phyloP scores from a whole-genome alignment of 2,113 vertebrate genomes.

The Takifugu flavidus region DNA sequence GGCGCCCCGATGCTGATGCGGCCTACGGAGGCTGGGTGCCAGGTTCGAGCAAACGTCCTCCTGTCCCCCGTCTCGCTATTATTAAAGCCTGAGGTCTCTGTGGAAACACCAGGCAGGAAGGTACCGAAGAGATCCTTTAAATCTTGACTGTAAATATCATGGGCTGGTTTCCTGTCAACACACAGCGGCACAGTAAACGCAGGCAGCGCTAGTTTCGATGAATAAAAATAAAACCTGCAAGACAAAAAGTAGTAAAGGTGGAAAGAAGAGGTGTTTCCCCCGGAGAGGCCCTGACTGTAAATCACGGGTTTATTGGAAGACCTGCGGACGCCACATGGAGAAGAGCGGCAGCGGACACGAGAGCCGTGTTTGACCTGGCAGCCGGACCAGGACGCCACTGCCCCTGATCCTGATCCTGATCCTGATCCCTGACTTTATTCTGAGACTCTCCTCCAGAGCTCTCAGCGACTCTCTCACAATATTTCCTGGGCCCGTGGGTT shows the following conservation, averaged over 20 bases:
- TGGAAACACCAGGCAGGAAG: slow-evolving; percentile 13
- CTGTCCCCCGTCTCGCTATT: too few relatives aligned
- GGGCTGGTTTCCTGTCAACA: slow-evolving; percentile 57
- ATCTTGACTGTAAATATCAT: slow-evolving; percentile 19
- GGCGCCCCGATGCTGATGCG: too few relatives aligned
- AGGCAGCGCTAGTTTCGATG: slow-evolving; percentile 56
- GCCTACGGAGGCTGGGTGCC: too few relatives aligned
- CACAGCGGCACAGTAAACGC: slow-evolving; percentile 35
- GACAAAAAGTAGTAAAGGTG: slow-evolving; percentile 13
- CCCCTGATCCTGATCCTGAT: too few relatives aligned
- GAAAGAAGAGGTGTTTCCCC: slow-evolving; percentile 34
- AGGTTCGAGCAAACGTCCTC: too few relatives aligned
- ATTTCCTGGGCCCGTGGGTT: too few relatives aligned
- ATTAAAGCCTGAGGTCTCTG: slow-evolving; percentile 20
- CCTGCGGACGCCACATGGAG: slow-evolving; percentile 9
- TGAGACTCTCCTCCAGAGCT: too few relatives aligned
- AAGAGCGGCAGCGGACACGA: slow-evolving; percentile 43
- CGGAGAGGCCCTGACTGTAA: slow-evolving; percentile 34
- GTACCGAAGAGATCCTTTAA: not conserved
- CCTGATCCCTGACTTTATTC: too few relatives aligned
- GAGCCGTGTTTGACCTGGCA: slow-evolving; percentile 27
- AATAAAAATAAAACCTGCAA: slow-evolving; percentile 44
- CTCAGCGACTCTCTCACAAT: too few relatives aligned
- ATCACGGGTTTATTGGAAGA: slow-evolving; percentile 44
- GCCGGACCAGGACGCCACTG: too few relatives aligned